These are phyloP conservation scores for Hemicentrotus pulcherrimus DNA, from an alignment of 35 echinoderm and acorn worm genomes.

Conservation along the genomic window DNA sequence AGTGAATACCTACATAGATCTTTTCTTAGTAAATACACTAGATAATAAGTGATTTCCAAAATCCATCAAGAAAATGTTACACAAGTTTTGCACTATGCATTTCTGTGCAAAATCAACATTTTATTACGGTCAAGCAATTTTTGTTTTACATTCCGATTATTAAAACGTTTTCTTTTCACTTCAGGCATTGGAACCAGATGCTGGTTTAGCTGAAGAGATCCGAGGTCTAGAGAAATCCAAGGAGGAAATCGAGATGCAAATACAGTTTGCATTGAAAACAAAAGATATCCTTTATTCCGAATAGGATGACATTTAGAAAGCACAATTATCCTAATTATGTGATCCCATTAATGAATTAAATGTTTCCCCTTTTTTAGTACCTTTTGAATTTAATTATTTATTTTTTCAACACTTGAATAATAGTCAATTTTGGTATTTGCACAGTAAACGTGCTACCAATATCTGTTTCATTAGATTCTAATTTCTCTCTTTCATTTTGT, in stretches of 20 bases:
- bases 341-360: no score
- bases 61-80: not conserved
- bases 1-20: no score
- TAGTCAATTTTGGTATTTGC: no score
- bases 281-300: constrained; percentile 13
- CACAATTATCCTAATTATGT: no score
- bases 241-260: not conserved
- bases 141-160: not conserved
- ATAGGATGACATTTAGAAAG: not conserved
- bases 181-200: not conserved
- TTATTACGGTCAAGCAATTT: not conserved
- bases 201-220: not conserved
- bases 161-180: not conserved
- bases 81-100: not conserved
- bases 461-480: no score
- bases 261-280: not conserved
- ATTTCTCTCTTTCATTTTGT: no score
- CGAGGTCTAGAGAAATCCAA: not conserved
- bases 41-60: no score
- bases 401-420: no score
- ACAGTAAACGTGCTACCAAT: no score
- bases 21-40: no score
- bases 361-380: no score
- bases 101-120: not conserved
- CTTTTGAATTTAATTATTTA: no score